These are phyloP conservation scores for Cylloceria caligata DNA, from an alignment of 2,888 invertebrate genomes.

Conservation along the genomic window DNA sequence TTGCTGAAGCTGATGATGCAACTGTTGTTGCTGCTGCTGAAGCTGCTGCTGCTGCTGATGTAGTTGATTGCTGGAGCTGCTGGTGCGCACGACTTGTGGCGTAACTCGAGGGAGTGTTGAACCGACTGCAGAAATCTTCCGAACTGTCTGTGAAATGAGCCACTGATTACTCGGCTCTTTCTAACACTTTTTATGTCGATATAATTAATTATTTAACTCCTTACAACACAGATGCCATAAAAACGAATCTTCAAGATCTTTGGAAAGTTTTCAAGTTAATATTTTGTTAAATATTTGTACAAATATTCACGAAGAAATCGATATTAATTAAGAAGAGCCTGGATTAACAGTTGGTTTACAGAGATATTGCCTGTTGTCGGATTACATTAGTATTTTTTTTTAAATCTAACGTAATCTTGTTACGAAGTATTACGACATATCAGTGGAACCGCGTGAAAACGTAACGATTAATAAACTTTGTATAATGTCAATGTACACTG, in stretches of 20 bases:
- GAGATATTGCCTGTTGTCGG: too few species aligned
- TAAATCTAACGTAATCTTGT: too few species aligned
- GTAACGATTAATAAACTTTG: too few species aligned
- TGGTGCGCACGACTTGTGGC: slow-evolving; percentile 82
- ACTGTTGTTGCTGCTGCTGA: slow-evolving; percentile 71
- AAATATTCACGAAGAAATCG: not conserved
- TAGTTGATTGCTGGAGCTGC: slow-evolving; percentile 76
- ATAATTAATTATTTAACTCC: not conserved
- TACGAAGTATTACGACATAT: too few species aligned
- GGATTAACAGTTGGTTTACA: too few species aligned
- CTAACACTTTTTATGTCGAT: slow-evolving; percentile 12
- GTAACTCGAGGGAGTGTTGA: slow-evolving; percentile 84
- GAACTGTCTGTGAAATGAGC: slow-evolving; percentile 87
- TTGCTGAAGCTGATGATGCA: slow-evolving; percentile 60
- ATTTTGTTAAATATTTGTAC: not conserved
- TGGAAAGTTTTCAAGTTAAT: not conserved
- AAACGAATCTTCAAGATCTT: not conserved
- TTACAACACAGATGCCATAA: not conserved
- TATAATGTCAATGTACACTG: not conserved
- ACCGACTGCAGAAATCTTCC: slow-evolving; percentile 86
- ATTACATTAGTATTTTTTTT: too few species aligned
- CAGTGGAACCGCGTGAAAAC: too few species aligned
- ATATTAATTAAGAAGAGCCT: slow-evolving; percentile 3
- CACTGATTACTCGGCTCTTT: slow-evolving; percentile 83
- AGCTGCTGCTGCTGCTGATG: slow-evolving; percentile 73